Percentiles rank a stretch among this genome's conserved stretches.
phyloP scores from a whole-genome alignment of 1,140 invertebrate genomes.

The Ruditapes philippinarum region DNA sequence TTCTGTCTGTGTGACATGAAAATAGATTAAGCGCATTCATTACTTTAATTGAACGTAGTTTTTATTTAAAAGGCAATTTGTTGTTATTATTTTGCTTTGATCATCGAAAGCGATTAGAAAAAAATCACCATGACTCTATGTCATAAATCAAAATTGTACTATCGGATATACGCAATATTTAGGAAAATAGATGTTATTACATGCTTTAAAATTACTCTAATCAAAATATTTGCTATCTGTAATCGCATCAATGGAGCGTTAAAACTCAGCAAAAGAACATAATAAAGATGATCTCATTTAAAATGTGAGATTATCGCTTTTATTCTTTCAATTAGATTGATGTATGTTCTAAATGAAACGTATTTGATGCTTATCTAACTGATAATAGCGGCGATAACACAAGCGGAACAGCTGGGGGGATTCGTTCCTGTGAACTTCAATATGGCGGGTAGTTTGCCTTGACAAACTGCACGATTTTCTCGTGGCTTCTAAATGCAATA shows the following conservation, averaged over 20 bases:
- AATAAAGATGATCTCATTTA: conserved; percentile 38
- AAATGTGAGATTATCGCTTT: conserved; percentile 6
- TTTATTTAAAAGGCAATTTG: neutral
- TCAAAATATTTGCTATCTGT: neutral
- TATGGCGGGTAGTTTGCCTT: too few relatives aligned
- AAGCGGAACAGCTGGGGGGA: neutral
- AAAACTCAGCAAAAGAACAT: neutral
- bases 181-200: conserved; percentile 11
- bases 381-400: conserved; percentile 43
- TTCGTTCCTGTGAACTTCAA: too few relatives aligned
- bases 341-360: neutral
- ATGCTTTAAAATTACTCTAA: neutral
- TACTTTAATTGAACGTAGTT: neutral
- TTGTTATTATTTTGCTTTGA: neutral
- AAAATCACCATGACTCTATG: neutral
- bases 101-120: neutral
- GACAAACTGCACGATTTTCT: too few relatives aligned
- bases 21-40: neutral
- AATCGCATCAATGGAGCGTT: conserved; percentile 13
- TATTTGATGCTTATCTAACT: conserved; percentile 9
- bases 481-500: too few relatives aligned
- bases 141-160: conserved; percentile 13
- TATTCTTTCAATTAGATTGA: conserved; percentile 46
- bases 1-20: neutral
- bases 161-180: conserved; percentile 24